Evolutionary conservation across 2,888 invertebrate species (phyloP).

Genomic region (Endotricha flammealis): DNA sequence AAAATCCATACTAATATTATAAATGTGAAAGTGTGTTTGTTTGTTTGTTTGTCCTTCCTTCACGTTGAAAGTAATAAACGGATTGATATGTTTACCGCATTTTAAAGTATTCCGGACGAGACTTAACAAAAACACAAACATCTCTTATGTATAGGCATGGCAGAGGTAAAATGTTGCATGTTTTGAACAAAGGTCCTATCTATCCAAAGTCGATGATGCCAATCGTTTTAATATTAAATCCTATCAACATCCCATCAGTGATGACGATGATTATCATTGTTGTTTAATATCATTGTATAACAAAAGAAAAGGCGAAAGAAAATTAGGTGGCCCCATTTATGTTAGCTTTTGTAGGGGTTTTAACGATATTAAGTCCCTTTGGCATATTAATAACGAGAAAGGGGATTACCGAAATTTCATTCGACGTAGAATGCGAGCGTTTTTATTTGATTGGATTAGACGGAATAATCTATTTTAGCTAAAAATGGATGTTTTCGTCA

Average conservation of each 20-base stretch:
- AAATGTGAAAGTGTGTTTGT: background rate
- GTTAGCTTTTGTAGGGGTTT: constrained; percentile 7
- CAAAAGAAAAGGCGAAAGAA: constrained; percentile 2
- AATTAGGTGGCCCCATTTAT: constrained; percentile 4
- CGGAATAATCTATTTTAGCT: constrained; percentile 5
- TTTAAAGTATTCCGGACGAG: too few species aligned
- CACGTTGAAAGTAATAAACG: too few species aligned
- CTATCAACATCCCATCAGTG: too few species aligned
- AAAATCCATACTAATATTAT: background rate
- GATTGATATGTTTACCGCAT: too few species aligned
- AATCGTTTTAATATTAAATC: too few species aligned
- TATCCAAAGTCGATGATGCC: too few species aligned
- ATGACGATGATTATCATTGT: too few species aligned
- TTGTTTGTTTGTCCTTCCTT: too few species aligned
- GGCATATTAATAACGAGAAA: constrained; percentile 11
- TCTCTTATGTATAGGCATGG: too few species aligned
- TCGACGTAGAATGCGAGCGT: constrained; percentile 6
- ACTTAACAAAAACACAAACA: too few species aligned
- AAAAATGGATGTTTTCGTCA: constrained; percentile 4
- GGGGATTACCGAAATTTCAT: constrained; percentile 10
- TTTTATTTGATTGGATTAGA: constrained; percentile 12
- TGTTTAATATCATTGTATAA: background rate
- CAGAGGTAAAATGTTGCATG: too few species aligned
- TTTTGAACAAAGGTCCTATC: too few species aligned
- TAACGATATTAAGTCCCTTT: constrained; percentile 11